Evolutionary conservation across 2,113 vertebrate species (phyloP).

Genomic region (Ictalurus furcatus): DNA sequence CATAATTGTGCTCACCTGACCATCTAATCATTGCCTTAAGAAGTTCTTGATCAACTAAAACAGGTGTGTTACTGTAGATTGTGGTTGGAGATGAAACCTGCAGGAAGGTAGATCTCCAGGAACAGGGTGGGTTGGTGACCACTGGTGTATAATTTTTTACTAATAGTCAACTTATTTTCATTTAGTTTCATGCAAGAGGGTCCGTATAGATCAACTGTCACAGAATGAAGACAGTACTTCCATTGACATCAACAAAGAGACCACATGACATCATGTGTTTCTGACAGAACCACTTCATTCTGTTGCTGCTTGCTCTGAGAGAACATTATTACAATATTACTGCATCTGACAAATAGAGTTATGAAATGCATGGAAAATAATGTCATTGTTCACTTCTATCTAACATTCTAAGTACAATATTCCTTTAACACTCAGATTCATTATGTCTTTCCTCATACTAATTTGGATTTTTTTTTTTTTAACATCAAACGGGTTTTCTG

Average conservation of each 20-base stretch:
- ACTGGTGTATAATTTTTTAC: no score
- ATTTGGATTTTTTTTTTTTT: background rate
- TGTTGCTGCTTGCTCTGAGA: background rate
- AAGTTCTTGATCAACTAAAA: no score
- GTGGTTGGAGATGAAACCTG: no score
- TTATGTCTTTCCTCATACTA: background rate
- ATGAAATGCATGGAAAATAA: background rate
- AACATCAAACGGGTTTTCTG: background rate
- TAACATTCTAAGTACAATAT: background rate
- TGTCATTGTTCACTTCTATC: background rate
- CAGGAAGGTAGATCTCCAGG: no score
- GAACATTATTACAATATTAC: background rate
- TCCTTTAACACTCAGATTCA: background rate
- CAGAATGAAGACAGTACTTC: background rate
- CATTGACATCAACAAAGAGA: background rate
- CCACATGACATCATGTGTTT: background rate
- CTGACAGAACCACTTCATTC: background rate
- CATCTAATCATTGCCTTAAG: no score
- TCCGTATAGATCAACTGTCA: background rate
- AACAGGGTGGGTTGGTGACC: no score
- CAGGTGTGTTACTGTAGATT: no score
- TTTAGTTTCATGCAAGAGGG: background rate
- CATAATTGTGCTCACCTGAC: no score
- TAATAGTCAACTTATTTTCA: background rate
- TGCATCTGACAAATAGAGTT: slow-evolving; percentile 1